These are phyloP conservation scores for Aradus depressus DNA, from an alignment of 2,888 invertebrate species.

Conservation along the genomic window DNA sequence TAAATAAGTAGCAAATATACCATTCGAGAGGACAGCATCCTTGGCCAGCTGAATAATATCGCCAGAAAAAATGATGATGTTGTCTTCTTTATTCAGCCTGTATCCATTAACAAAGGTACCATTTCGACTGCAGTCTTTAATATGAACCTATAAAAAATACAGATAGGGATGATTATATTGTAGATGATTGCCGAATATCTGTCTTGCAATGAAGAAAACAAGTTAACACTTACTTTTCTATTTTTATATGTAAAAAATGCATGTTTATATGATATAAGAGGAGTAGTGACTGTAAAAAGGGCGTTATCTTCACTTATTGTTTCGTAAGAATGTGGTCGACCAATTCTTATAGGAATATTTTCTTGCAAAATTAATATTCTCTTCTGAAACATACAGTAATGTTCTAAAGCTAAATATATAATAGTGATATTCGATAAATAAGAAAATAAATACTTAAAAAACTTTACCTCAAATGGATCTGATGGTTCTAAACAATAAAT, in stretches of 20 bases:
- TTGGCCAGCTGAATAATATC: slow-evolving; percentile 6
- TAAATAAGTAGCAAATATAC: background rate
- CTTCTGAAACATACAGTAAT: background rate
- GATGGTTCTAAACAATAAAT: slow-evolving; percentile 1
- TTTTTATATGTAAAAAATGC: background rate
- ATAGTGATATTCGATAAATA: too few species aligned
- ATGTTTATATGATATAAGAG: background rate
- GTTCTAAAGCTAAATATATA: background rate
- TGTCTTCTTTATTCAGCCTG: background rate
- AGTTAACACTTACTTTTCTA: slow-evolving; percentile 3
- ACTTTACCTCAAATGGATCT: background rate
- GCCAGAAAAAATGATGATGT: background rate
- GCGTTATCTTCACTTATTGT: background rate
- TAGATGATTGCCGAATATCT: background rate
- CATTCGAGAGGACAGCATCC: background rate
- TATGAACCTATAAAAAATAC: background rate
- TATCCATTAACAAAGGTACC: slow-evolving; percentile 11
- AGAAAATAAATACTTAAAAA: background rate
- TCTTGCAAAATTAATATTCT: background rate
- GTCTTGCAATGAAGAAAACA: background rate
- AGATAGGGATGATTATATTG: background rate
- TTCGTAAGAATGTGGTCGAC: background rate
- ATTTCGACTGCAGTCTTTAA: slow-evolving; percentile 4
- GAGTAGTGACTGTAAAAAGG: background rate
- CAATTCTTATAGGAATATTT: background rate